Evolutionary conservation across 2,797 vertebrate species (phyloP), one percentile per base, ranked within the genome.

Genomic region (Onychomys torridus): DNA sequence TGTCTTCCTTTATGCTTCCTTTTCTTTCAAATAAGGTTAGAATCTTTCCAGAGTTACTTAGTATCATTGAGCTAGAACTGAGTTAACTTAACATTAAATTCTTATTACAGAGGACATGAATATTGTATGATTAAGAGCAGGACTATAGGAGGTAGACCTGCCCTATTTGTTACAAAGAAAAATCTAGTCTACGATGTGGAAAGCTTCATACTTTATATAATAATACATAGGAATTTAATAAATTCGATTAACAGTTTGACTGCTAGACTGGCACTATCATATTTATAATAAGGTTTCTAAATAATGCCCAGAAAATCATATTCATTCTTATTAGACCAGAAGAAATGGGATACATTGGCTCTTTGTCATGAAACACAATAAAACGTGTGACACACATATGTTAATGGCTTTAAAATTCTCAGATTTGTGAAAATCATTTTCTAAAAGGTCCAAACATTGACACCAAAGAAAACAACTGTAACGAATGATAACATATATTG

Each of bases 1-100:
- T 73, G 85, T 40, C 29, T 52, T 59, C 75, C 76, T 25, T 82
- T 73, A 61, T 10, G 82, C 27, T 81, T 92, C 63, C n/a, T 82
- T 49, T 81, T 75, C 75, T 89, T 92, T 86, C 86, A 93, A 86
- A 95, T 82, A 91, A 94, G 92, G 23, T 5, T 40, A 76, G 27
- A 65, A n/a, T 88, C 32, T 63, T 91, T 75, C 37, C 65, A 83
- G 34, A 7, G 65, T 2, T 9, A 0, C 61, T 88, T 87, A 84
- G 17, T 75, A 25, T 34, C 37, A 43, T 85, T 52, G 10, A 19
- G 43, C 65, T 90, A 84, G 43, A 17, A 34, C 59, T 37, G 2
- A 40, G 92, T 78, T 86, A 93, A 55, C 21, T 73, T 75, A 83
- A 85, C 88, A 81, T 55, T 91, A 93, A 94, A 94, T 29, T 1